Conservation (phyloP, 2,888 invertebrate species). For the Pseudanteris insignis region DNA sequence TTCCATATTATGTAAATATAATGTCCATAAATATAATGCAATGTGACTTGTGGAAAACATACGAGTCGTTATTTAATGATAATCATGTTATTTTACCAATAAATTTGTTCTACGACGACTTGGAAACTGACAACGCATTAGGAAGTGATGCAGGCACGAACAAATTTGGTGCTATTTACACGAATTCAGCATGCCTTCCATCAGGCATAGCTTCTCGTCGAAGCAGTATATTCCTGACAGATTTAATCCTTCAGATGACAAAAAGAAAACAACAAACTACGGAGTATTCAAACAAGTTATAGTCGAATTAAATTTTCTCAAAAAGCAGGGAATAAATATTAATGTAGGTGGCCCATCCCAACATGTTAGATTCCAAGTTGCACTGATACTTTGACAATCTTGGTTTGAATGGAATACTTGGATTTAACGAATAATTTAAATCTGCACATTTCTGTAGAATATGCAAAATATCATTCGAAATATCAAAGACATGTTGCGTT, state of each 20-base stretch:
- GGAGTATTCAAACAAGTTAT: constrained; percentile 3
- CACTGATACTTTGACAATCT: neutral
- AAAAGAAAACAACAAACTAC: constrained; percentile 7
- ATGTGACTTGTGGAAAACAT: too few species aligned
- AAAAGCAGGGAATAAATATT: neutral
- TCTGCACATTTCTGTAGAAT: neutral
- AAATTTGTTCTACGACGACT: too few species aligned
- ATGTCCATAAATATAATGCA: too few species aligned
- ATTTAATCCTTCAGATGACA: constrained; percentile 10
- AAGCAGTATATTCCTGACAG: constrained; percentile 10
- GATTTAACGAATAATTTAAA: constrained; percentile 1
- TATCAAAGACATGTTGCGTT: neutral
- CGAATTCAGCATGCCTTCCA: too few species aligned
- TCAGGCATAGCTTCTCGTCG: constrained; percentile 1
- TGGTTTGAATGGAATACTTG: constrained; percentile 3
- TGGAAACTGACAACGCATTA: too few species aligned
- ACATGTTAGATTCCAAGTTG: constrained; percentile 3
- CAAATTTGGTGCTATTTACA: too few species aligned
- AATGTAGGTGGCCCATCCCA: neutral
- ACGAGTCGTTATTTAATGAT: too few species aligned
- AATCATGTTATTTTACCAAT: too few species aligned
- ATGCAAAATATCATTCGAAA: neutral
- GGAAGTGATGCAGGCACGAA: too few species aligned
- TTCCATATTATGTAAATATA: too few species aligned
- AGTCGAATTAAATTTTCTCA: constrained; percentile 7